Base-by-base conservation (phyloP, 2,797 vertebrate genomes). In the Clamator glandarius region DNA sequence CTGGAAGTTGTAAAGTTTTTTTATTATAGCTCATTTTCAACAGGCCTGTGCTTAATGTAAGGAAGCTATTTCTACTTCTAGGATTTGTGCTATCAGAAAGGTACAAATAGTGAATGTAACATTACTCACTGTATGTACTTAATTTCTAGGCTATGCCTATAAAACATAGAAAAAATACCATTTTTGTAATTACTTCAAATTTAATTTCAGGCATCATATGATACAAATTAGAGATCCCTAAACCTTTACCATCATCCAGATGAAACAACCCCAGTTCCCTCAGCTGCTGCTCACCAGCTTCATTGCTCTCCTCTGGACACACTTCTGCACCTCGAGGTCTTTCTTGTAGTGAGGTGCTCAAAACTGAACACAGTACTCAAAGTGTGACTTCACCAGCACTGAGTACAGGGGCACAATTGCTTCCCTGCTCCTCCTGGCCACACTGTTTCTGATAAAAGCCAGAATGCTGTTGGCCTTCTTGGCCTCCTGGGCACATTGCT, bases 1-100 rank as follows among this genome's bases (percentile, higher is more conserved):
- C 25, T 67, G 61, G 93, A 95, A 80, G 25, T 74, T 72, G 74
- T 64, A 96, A 91, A 93, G 33, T 29, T 74, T 29, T 74, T 91
- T 95, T 92, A 87, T 84, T 84, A 58, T 31, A 77, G 59, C 21
- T 24, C 11, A 54, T 95, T 87, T 95, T 94, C 81, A 87, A 54
- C 94, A 70, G n/a, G 26, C 4, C 29, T 90, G 4, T 41, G 21
- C 24, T 44, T 35, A 70, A 77, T 80, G 68, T 54, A 92, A 23
- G 14, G 79, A 95, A 93, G 3, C 4, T 12, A 15, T 70, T 82
- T 92, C 68, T 93, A 44, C 42, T 78, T 89, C 44, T 20, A 24
- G 21, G 72, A 67, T 72, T 74, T 94, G 68, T 70, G 17, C 31
- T 92, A 62, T 83, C 55, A 55, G 36, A 54, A 5, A 61, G 11